Base-by-base conservation (phyloP, 2,888 invertebrate species). In the Anoncus sp. region DNA sequence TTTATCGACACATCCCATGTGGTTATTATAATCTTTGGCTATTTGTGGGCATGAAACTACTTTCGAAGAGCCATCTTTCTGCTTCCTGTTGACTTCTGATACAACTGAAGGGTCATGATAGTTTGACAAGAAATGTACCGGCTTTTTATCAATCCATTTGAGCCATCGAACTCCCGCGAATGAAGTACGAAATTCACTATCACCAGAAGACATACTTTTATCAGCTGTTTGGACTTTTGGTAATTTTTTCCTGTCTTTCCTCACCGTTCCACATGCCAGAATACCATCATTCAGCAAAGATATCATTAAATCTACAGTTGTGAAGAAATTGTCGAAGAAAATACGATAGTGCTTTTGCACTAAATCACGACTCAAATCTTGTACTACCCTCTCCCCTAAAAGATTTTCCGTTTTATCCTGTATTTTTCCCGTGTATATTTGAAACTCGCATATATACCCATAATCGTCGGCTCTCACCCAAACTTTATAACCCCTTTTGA, bases 381-480 rank as follows among this genome's bases (percentile, higher is more conserved):
- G 69, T 27, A 87, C 83, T n/a, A 87, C 85, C 27, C 85, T 79
- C 45, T 57, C 78, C 18, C 85, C 85, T 47, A 86, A 57, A 65
- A 82, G 73, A 22, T 83, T 82, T 67, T 85, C 82, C 63, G 65
- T 69, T 49, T 49, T 24, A 38, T 71, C 65, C 10, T 57, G 83
- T n/a, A 77, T 62, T 80, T 86, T 85, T 24, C 85, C 86, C 16
- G 85, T 83, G 75, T 88, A 87, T 12, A 88, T 79, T 65, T 86
- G 78, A 82, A 86, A 88, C 57, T 75, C 70, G 18, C 63, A 63
- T 5, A 57, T 18, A 38, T 20, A 57, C 7, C 59, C 22, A 45
- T 38, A 45, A n/a, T 57, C 47, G 55, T 69, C 73, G 20, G 62
- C 73, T 10, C 67, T 35, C 18, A 43, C 40, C 71, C 59, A 76